Evolutionary conservation across 1,140 invertebrate genomes (phyloP).

Genomic region (Zaprionus vittiger): DNA sequence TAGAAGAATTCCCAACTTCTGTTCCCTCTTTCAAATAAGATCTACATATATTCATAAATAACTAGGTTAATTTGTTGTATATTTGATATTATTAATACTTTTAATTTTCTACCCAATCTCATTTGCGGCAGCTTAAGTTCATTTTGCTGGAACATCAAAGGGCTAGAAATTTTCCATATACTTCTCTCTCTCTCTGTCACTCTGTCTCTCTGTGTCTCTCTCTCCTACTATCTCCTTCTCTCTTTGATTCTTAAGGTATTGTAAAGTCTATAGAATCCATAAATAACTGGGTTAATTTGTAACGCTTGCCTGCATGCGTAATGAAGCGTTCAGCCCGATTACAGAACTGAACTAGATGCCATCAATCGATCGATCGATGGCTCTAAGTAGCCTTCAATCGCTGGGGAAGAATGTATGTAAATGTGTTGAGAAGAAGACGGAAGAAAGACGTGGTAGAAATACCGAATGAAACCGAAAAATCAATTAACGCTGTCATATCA

Average conservation of each 20-base stretch:
- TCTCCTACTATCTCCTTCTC: not conserved
- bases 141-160: not conserved
- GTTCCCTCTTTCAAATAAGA: too few species aligned
- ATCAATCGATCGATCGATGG: conserved; percentile 4
- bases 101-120: not conserved
- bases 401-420: not conserved
- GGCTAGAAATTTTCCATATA: not conserved
- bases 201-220: not conserved
- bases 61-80: conserved; percentile 1
- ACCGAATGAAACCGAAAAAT: conserved; percentile 70
- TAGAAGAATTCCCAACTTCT: too few species aligned
- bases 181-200: not conserved
- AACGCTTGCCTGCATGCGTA: conserved; percentile 75
- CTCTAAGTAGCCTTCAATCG: conserved; percentile 1
- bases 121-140: conserved; percentile 29
- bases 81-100: not conserved
- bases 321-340: conserved; percentile 76
- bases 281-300: conserved; percentile 83
- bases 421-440: not conserved
- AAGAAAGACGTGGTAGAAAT: conserved; percentile 29
- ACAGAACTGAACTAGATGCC: conserved; percentile 19
- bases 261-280: conserved; percentile 66
- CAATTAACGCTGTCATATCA: conserved; percentile 76
- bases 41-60: not conserved
- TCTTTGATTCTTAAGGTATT: not conserved